Evolutionary conservation across 2,797 vertebrate species (phyloP).

Genomic region (Kryptopterus vitreolus): DNA sequence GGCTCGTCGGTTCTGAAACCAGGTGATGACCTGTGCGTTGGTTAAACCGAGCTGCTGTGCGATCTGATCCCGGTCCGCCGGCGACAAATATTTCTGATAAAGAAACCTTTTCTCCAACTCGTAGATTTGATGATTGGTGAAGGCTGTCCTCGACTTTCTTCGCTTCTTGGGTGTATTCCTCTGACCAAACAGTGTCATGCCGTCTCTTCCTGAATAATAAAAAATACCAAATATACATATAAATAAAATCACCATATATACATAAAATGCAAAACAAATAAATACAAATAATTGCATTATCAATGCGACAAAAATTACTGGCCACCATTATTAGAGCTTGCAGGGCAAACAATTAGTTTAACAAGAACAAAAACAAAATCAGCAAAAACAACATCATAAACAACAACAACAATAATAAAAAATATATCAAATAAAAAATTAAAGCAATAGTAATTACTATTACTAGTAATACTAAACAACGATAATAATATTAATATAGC

Average conservation of each 20-base stretch:
- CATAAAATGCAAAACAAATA: not conserved
- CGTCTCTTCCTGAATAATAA: slow-evolving; percentile 77
- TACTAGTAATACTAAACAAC: no score
- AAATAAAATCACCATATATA: not conserved
- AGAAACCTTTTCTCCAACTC: slow-evolving; percentile 87
- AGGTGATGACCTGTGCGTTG: slow-evolving; percentile 88
- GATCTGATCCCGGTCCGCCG: slow-evolving; percentile 87
- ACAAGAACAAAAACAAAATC: not conserved
- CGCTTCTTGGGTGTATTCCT: slow-evolving; percentile 85
- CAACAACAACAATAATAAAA: not conserved
- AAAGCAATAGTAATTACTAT: not conserved
- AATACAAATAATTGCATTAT: not conserved
- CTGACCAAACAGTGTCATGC: slow-evolving; percentile 86
- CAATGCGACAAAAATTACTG: not conserved
- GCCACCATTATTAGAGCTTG: not conserved
- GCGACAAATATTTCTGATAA: slow-evolving; percentile 89
- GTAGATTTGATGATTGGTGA: slow-evolving; percentile 89
- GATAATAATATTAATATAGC: no score
- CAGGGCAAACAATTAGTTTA: not conserved
- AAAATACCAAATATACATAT: not conserved
- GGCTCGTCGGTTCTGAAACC: slow-evolving; percentile 87
- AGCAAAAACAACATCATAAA: not conserved
- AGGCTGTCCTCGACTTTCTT: slow-evolving; percentile 85
- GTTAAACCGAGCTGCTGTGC: slow-evolving; percentile 86
- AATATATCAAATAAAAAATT: not conserved